Evolutionary conservation across 2,888 invertebrate species (phyloP).

Genomic region (Tiliacea citrago): DNA sequence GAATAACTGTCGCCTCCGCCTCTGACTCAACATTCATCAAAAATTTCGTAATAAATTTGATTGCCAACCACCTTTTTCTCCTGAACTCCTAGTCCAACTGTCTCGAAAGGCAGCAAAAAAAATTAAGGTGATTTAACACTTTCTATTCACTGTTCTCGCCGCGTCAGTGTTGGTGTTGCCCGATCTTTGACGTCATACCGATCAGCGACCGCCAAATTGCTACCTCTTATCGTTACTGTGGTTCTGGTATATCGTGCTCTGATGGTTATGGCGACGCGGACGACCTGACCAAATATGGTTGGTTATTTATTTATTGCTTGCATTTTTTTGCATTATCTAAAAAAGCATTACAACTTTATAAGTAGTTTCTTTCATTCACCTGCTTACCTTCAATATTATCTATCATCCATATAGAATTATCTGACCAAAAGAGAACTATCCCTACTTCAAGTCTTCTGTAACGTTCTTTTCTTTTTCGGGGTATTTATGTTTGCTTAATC

Average conservation of each 20-base stretch:
- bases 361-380: background rate
- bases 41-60: background rate
- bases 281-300: background rate
- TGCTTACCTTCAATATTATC: background rate
- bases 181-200: constrained; percentile 43
- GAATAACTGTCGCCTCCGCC: background rate
- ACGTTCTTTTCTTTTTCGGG: background rate
- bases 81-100: constrained; percentile 29
- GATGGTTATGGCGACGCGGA: constrained; percentile 32
- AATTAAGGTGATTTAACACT: constrained; percentile 21
- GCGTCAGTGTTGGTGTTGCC: constrained; percentile 22
- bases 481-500: background rate
- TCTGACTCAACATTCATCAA: background rate
- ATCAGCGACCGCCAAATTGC: constrained; percentile 40
- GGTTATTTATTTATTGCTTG: too few species aligned
- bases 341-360: background rate
- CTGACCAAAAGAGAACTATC: background rate
- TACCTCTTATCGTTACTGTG: constrained; percentile 52
- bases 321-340: background rate
- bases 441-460: too few species aligned
- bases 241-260: constrained; percentile 30
- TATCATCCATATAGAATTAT: background rate
- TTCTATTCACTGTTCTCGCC: constrained; percentile 25
- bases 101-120: constrained; percentile 18
- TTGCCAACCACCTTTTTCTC: constrained; percentile 10